Evolutionary conservation across 2,797 vertebrate genomes (phyloP), one percentile per base, ranked within the genome.

Genomic region (Echeneis naucrates): DNA sequence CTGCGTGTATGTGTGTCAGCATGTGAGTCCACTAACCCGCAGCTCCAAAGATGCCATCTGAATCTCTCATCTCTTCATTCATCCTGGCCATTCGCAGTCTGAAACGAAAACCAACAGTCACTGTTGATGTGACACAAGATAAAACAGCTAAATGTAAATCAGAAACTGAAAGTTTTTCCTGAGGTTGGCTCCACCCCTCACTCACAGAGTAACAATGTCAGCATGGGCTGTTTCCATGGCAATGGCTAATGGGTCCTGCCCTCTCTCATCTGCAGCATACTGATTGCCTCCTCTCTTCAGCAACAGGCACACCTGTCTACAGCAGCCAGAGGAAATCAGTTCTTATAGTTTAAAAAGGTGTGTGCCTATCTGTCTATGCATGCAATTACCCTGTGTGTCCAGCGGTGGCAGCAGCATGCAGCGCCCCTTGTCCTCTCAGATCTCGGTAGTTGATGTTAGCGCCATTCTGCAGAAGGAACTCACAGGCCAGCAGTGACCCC

Each of bases 1-100:
- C 17, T 52, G 33, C 37, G 37, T 30, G 35, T 48, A 30, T 30
- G 30, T 30, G 30, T 5, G 30, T 24, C 3, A 10, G 13, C 12
- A 6, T 54, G 35, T 55, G 10, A 8, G 32, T 50, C 5, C 4
- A 76, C 84, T 82, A 12, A 95, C 94, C 94, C 4, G 80, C 40
- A 0, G 90, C 78, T 62, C 94, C 94, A 19, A 94, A 94, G 6
- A 82, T 80, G 14, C 93, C 93, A 10, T 95, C 94, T 0, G 93
- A 93, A 2, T 95, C 94, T 14, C 92, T 92, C 94, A 95, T 95
- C 85, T 95, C 94, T 26, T 95, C 94, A n/a, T 95, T 95, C 94
- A 95, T 95, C 33, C 94, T 72, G 4, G 94, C 94, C 93, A 95
- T 94, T 21, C 94, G 86, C 52, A 95, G 87, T 47, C 94, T 95